Evolutionary conservation across 2,888 invertebrate genomes (phyloP), one percentile per base, ranked within the genome.

Genomic region (Trimorus sp.): DNA sequence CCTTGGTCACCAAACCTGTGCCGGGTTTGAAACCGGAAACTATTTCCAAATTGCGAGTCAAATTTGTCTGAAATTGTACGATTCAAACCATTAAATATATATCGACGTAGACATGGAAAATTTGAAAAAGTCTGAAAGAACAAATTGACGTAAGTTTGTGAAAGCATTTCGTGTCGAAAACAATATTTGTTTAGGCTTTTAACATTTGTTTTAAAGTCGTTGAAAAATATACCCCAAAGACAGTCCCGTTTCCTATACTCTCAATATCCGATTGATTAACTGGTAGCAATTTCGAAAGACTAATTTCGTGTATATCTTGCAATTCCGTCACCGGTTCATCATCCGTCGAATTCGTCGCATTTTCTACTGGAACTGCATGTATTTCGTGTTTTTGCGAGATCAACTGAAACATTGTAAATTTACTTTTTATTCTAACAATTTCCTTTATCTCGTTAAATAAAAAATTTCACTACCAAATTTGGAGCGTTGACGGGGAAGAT

Each of bases 11-110:
- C 36, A 85, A 56, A 1, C 86, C 85, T 58, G 84, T 62, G 15
- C 85, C 82, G 14, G 88, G 79, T 45, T 83, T 80, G 56, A 78
- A 84, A 48, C 83, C 85, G 73, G 84, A 84, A 81, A 82, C 58
- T 15, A 85, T 82, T 78, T 84, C 84, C 8, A 85, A 54, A 51
- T 60, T 76, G 36, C 15, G 45, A 0, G 48, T 53, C 14, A 54
- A 11, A 11, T 71, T 78, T 7, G 38, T 54, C 70, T 70, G 49
- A 42, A 45, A 53, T 26, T 26, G 4, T 26, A 26, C 4, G 4
- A 26, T 26, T 26, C 26, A 26, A 26, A 26, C 4, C 4, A 26
- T 26, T 26, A 26, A 26, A 26, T 26, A 26, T 26, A 26, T 26
- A 26, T 26, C 26, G 26, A 26, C 26, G n/a, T n/a, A n/a, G n/a